Conservation (phyloP, 2,113 vertebrate genomes). For the Opisthocomus hoazin region DNA sequence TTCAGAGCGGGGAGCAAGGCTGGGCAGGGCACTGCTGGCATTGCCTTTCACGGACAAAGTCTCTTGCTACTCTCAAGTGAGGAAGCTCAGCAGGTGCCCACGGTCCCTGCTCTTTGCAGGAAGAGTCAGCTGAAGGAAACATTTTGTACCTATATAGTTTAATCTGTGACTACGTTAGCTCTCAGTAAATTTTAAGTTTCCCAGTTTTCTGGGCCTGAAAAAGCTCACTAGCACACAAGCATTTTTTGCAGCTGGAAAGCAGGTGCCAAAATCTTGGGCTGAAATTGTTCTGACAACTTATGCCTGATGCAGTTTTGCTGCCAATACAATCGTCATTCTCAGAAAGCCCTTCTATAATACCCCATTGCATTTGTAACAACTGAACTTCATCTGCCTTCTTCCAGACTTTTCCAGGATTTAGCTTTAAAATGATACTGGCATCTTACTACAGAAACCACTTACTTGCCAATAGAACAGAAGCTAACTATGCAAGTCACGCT, state of each 20-base stretch:
- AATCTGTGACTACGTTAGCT: neutral
- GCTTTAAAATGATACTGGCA: neutral
- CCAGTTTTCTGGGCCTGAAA: neutral
- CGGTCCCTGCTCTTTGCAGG: fast-evolving
- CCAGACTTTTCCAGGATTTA: neutral
- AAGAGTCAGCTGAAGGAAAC: neutral
- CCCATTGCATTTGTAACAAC: neutral
- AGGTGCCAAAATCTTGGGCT: neutral
- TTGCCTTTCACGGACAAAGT: fast-evolving
- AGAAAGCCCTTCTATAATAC: neutral
- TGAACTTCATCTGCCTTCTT: neutral
- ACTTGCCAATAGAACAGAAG: neutral
- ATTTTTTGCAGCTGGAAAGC: neutral
- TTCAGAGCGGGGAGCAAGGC: neutral
- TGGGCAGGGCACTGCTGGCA: neutral
- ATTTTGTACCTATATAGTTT: neutral
- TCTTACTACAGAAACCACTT: neutral
- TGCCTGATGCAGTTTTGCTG: neutral
- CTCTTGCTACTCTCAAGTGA: fast-evolving
- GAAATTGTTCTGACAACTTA: neutral
- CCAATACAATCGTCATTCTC: neutral
- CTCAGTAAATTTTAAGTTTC: fast-evolving
- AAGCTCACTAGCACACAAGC: neutral
- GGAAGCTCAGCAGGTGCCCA: neutral
- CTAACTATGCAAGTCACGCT: neutral